Evolutionary conservation across 2,797 vertebrate species (phyloP), one percentile per base, ranked within the genome.

Genomic region (Lerista edwardsae): DNA sequence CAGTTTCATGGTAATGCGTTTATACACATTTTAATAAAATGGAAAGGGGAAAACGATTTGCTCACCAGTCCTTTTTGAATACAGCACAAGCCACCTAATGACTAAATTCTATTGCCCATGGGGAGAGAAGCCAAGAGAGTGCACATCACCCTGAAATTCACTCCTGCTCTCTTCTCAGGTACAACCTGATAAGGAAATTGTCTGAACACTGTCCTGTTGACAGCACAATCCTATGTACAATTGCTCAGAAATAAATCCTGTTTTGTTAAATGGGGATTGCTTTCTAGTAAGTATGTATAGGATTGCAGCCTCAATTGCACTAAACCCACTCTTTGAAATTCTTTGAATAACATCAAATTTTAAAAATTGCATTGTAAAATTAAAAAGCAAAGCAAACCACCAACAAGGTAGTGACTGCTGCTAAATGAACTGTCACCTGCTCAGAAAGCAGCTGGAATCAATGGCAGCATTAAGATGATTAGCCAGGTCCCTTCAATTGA

Each of bases 21-120:
- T 82, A 74, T 62, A 44, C 75, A 39, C 57, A 39, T 76, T 79
- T 41, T 29, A 83, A 83, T 74, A 84, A 36, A 89, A 41, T 44
- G 29, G n/a, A n/a, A 44, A 71, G 68, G 86, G 64, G 80, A 92
- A 89, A 80, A 88, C 88, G 88, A 88, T 90, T 87, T 89, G 84
- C 68, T 89, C 90, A 91, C 91, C 90, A 91, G 93, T 94, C 90
- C 93, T 89, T 91, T 94, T 85, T 91, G 57, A 89, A 90, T 91
- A 90, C 87, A 92, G 61, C 57, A 47, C 79, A 80, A 75, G 64
- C 84, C 64, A 75, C 72, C 69, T 6, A 80, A 81, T 29, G n/a
- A 85, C 41, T n/a, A 34, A 31, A 31, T 41, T 79, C 34, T 55
- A 55, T 29, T 69, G 39, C 4, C 8, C 39, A 36, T 55, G 21